These are phyloP conservation scores for Tanypteryx hageni DNA, from an alignment of 2,888 invertebrate species.

Conservation along the genomic window DNA sequence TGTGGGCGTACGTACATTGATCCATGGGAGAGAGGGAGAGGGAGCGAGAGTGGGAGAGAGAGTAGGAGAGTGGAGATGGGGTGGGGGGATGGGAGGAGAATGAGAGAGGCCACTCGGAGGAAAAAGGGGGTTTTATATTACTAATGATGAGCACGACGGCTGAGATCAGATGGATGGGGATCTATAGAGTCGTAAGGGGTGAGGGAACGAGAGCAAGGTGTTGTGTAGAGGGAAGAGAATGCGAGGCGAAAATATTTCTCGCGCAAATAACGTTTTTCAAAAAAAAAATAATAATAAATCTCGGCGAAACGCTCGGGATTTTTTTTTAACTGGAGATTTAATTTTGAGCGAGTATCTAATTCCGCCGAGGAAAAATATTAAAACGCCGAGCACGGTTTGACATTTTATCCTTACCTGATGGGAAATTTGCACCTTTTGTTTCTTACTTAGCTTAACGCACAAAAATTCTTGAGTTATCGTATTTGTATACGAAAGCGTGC, in stretches of 20 bases:
- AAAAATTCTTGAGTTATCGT: no score
- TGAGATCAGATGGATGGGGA: slow-evolving; percentile 2
- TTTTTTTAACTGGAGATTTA: no score
- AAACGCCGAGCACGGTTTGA: no score
- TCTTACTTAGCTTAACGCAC: no score
- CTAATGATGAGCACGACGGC: background rate
- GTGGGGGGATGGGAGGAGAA: background rate
- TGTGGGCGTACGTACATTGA: slow-evolving; percentile 41
- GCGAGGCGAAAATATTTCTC: background rate
- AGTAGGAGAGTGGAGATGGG: background rate
- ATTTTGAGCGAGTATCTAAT: no score
- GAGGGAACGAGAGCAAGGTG: background rate
- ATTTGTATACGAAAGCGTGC: no score
- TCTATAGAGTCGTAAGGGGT: background rate
- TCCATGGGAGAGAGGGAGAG: background rate
- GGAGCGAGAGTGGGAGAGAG: background rate
- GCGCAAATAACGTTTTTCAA: no score
- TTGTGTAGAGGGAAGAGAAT: background rate
- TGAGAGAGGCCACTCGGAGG: background rate
- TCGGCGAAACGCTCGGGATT: no score
- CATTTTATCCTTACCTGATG: no score
- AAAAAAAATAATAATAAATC: no score
- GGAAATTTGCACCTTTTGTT: no score
- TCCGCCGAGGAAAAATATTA: no score
- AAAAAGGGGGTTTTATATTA: slow-evolving; percentile 27